Evolutionary conservation across 37 sponge, comb jelly and placozoan species (phyloP).

Genomic region (Crambe crambe): DNA sequence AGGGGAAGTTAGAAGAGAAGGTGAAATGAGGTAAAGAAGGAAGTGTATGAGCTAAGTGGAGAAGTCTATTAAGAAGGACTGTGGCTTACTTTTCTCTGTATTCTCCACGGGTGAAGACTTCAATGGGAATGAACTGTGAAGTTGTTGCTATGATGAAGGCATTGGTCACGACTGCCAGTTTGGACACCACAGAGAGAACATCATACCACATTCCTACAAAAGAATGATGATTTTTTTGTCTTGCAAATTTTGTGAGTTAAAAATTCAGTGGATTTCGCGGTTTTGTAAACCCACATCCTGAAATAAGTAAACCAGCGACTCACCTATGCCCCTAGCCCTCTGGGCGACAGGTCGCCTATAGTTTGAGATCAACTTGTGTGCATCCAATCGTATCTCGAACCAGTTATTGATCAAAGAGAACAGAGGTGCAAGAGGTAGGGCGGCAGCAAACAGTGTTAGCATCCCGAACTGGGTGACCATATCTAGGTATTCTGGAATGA

Average conservation of each 20-base stretch:
- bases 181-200: slow-evolving; percentile 84
- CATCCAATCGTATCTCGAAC: slow-evolving; percentile 94
- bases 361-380: slow-evolving; percentile 81
- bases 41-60: background rate
- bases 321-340: slow-evolving; percentile 91
- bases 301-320: background rate
- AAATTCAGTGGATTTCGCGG: no score
- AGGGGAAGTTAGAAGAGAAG: background rate
- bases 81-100: no score
- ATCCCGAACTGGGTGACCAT: slow-evolving; percentile 98
- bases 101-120: slow-evolving; percentile 38
- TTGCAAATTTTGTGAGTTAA: no score
- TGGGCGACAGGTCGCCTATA: slow-evolving; percentile 85
- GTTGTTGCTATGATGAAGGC: slow-evolving; percentile 95
- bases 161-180: slow-evolving; percentile 88
- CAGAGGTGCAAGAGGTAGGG: slow-evolving; percentile 96
- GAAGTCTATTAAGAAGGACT: no score
- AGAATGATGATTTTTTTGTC: no score
- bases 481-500: slow-evolving; percentile 96
- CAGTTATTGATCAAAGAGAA: slow-evolving; percentile 97
- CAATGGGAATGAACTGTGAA: slow-evolving; percentile 84
- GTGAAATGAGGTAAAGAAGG: background rate
- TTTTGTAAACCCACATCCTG: no score
- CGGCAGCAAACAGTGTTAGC: slow-evolving; percentile 94
- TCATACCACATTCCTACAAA: slow-evolving; percentile 70